phyloP scores from a whole-genome alignment of 2,113 vertebrate species.

The Cyanoderma ruficeps region DNA sequence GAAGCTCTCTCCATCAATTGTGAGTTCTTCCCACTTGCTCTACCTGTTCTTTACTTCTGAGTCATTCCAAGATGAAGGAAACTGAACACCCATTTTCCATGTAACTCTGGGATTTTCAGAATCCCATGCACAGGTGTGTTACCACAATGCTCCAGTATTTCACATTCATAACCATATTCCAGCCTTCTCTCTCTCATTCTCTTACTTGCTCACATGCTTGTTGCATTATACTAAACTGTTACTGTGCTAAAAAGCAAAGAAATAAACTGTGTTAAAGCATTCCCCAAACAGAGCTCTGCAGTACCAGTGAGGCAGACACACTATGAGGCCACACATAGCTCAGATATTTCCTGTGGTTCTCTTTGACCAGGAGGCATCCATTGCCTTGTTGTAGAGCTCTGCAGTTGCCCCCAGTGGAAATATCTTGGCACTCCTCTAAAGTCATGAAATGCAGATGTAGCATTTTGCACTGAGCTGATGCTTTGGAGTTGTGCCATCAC shows the following conservation, averaged over 20 bases:
- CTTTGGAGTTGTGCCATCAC: slow-evolving; percentile 45
- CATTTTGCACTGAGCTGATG: slow-evolving; percentile 7
- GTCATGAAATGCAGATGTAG: slow-evolving; percentile 46
- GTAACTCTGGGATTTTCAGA: not conserved
- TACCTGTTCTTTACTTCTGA: not conserved
- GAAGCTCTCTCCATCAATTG: not conserved
- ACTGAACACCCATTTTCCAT: not conserved
- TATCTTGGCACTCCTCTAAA: not conserved
- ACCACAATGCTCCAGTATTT: not conserved
- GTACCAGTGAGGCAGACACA: not conserved
- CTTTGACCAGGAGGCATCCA: not conserved
- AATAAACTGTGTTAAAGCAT: not conserved
- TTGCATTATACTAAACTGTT: not conserved
- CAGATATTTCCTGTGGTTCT: not conserved
- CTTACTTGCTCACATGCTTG: not conserved
- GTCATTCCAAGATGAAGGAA: not conserved
- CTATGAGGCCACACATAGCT: not conserved
- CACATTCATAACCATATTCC: not conserved
- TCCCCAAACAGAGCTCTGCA: not conserved
- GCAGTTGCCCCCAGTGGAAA: not conserved
- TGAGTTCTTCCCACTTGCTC: not conserved
- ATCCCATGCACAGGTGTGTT: not conserved
- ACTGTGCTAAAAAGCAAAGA: not conserved
- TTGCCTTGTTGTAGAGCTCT: not conserved
- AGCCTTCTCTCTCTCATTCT: not conserved